phyloP scores from a whole-genome alignment of 2,113 vertebrate species.

The Trachemys scripta region DNA sequence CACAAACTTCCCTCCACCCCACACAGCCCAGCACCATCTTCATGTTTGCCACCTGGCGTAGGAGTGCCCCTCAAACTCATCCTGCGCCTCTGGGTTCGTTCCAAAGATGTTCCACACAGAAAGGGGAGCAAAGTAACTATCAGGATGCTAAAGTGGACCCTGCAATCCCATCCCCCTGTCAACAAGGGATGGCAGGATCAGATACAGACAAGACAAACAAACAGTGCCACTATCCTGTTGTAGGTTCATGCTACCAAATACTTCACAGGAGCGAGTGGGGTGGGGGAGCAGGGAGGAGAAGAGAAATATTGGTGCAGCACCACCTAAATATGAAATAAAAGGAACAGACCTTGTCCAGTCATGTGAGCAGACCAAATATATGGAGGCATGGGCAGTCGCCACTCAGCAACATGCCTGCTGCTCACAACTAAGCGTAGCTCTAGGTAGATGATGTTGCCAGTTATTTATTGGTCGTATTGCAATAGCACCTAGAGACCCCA shows the following conservation, averaged over 20 bases:
- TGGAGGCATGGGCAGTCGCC: not conserved
- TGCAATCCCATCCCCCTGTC: not conserved
- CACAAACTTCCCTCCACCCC: not conserved
- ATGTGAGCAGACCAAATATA: not conserved
- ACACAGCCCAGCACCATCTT: not conserved
- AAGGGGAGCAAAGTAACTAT: not conserved
- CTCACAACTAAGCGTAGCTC: not conserved
- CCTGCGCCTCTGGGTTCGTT: fast-evolving
- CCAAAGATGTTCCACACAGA: not conserved
- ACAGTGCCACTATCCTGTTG: not conserved
- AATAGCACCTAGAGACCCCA: not conserved
- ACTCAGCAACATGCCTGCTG: not conserved
- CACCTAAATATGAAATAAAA: not conserved
- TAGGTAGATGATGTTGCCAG: not conserved
- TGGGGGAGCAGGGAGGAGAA: fast-evolving
- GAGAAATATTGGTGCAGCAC: not conserved
- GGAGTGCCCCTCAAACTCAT: not conserved
- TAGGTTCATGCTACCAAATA: not conserved
- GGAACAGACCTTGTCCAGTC: fast-evolving
- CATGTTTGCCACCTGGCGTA: not conserved
- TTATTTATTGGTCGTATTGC: fast-evolving
- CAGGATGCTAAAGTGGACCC: not conserved
- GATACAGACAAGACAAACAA: not conserved
- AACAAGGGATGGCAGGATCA: not conserved
- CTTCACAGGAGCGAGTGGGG: not conserved